These are phyloP conservation scores for Mechanitis mazaeus DNA, from an alignment of 2,888 invertebrate genomes.

Conservation along the genomic window DNA sequence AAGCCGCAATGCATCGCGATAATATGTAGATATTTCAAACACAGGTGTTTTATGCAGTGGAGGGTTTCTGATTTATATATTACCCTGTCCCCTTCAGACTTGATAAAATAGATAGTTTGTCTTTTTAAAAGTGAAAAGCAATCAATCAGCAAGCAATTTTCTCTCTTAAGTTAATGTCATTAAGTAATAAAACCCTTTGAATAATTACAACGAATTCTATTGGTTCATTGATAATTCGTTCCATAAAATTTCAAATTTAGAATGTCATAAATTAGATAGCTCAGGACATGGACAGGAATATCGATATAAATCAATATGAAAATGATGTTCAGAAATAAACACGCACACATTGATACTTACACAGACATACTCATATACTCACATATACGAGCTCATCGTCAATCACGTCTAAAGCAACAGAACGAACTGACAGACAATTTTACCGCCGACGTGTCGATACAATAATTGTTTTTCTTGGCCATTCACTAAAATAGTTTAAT, in stretches of 20 bases:
- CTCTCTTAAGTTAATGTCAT: no score
- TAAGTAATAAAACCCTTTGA: no score
- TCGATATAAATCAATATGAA: no score
- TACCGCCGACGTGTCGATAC: slow-evolving; percentile 39
- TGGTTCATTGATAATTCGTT: no score
- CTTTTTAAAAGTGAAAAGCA: background rate
- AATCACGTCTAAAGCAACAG: slow-evolving; percentile 33
- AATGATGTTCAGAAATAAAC: no score
- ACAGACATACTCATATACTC: slow-evolving; percentile 11
- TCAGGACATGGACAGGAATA: no score
- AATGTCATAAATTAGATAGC: no score
- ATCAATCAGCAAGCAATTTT: background rate
- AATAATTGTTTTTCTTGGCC: slow-evolving; percentile 54
- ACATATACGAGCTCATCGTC: slow-evolving; percentile 30
- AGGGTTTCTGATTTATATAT: slow-evolving; percentile 62
- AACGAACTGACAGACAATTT: slow-evolving; percentile 32
- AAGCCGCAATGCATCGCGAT: slow-evolving; percentile 50
- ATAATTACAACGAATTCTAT: no score
- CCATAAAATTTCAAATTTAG: no score
- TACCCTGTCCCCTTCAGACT: slow-evolving; percentile 37
- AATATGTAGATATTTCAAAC: slow-evolving; percentile 64
- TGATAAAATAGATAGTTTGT: background rate
- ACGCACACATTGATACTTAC: background rate
- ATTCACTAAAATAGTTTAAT: slow-evolving; percentile 43
- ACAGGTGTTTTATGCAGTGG: slow-evolving; percentile 64